Evolutionary conservation across 2,797 vertebrate species (phyloP).

Genomic region (Melanogrammus aeglefinus): DNA sequence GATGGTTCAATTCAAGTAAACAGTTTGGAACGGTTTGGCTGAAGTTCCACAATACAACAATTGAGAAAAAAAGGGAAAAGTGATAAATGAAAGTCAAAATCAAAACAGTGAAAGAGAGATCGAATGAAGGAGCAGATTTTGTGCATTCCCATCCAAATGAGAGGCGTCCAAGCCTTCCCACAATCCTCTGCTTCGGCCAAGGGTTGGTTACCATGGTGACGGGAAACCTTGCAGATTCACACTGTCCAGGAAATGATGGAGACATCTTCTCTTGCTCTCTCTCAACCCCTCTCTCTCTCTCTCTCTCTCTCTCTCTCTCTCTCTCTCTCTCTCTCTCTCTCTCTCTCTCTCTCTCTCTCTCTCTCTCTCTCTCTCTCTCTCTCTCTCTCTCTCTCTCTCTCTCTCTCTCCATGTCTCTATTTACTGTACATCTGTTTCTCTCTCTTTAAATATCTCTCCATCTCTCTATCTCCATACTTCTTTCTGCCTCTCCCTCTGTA

Average conservation of each 20-base stretch:
- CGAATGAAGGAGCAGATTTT: conserved; percentile 23
- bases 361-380: neutral
- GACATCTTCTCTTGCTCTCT: neutral
- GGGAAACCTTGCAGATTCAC: conserved; percentile 26
- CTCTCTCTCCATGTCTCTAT: neutral
- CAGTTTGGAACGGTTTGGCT: neutral
- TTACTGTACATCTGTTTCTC: neutral
- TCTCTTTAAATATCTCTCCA: neutral
- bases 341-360: neutral
- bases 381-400: neutral
- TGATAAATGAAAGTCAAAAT: neutral
- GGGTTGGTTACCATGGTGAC: conserved; percentile 45
- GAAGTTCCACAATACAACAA: neutral
- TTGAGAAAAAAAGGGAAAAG: neutral
- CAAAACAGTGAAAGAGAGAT: neutral
- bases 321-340: neutral
- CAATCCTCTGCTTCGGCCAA: conserved; percentile 53
- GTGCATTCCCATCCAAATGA: conserved; percentile 47
- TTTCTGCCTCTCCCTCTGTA: too few species aligned
- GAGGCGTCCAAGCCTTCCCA: conserved; percentile 52
- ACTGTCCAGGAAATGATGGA: conserved; percentile 27
- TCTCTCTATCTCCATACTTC: neutral
- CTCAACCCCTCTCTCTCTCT: too few species aligned
- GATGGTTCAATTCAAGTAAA: neutral
- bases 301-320: neutral